Percentiles rank a stretch among this genome's conserved stretches.
Conservation (phyloP, 1,140 invertebrate species). For the Geopemphigus sp. region DNA sequence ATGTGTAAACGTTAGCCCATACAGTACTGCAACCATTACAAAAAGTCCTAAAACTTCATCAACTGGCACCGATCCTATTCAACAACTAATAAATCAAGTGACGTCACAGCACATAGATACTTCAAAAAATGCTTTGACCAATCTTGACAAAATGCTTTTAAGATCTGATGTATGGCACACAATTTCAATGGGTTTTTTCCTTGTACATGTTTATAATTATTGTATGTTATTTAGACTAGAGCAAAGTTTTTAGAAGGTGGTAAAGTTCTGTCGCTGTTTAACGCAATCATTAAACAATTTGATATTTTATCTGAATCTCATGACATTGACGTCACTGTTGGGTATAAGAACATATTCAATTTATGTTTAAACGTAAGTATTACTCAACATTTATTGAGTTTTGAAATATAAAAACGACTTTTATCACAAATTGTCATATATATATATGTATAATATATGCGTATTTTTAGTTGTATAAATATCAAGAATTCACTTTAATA, state of each 20-base stretch:
- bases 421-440: not conserved
- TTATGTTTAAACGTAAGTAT: slow-evolving; percentile 37
- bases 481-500: slow-evolving; percentile 41
- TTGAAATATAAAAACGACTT: no score
- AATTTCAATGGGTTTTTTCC: not conserved
- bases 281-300: slow-evolving; percentile 43
- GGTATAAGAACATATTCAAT: slow-evolving; percentile 44
- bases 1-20: slow-evolving; percentile 43
- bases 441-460: not conserved
- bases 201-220: not conserved
- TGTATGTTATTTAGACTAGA: slow-evolving; percentile 23
- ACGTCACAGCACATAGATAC: slow-evolving; percentile 20
- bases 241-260: slow-evolving; percentile 46
- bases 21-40: slow-evolving; percentile 42
- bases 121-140: slow-evolving; percentile 29
- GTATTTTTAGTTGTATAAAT: slow-evolving; percentile 37
- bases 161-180: slow-evolving; percentile 28
- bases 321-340: slow-evolving; percentile 43
- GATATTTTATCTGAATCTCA: slow-evolving; percentile 44
- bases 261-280: slow-evolving; percentile 41
- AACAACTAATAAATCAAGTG: slow-evolving; percentile 37
- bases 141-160: slow-evolving; percentile 38
- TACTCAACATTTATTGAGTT: not conserved
- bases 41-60: slow-evolving; percentile 36
- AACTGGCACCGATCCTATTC: slow-evolving; percentile 11